phyloP scores from a whole-genome alignment of 2,797 vertebrate species.

The Tarsius wallacei region DNA sequence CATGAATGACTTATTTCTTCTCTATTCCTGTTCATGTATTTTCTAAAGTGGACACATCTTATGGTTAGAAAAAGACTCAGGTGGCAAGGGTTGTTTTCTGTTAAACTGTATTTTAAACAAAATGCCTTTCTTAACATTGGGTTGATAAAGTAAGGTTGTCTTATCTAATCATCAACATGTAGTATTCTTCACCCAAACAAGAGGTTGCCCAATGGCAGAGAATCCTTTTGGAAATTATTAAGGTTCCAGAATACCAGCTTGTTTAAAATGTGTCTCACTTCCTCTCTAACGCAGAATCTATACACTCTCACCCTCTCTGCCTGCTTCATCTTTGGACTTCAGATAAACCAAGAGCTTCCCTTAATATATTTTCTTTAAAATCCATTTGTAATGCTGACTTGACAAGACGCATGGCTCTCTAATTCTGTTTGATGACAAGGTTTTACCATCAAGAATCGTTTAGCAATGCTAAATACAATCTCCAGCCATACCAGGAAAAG shows the following conservation, averaged over 20 bases:
- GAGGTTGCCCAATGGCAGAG: neutral
- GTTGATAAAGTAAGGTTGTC: neutral
- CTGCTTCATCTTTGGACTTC: neutral
- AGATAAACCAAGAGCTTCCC: neutral
- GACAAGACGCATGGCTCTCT: neutral
- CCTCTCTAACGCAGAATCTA: neutral
- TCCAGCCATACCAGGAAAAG: constrained; percentile 31
- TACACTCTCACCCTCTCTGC: neutral
- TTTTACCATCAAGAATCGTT: constrained; percentile 28
- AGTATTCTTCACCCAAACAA: neutral
- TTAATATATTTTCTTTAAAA: constrained; percentile 56
- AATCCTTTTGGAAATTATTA: neutral
- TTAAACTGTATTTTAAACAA: constrained; percentile 26
- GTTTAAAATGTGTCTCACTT: neutral
- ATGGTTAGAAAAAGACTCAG: constrained; percentile 22
- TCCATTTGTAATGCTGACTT: constrained; percentile 21
- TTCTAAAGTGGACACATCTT: constrained; percentile 21
- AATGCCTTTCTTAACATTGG: neutral
- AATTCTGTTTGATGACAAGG: constrained; percentile 18
- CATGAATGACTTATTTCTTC: neutral
- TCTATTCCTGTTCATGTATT: neutral
- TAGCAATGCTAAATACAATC: constrained; percentile 53
- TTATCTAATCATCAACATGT: neutral
- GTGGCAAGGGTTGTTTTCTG: neutral
- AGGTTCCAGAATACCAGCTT: neutral